Evolutionary conservation across 2,888 invertebrate species (phyloP).

Genomic region (Habroteleia sp.): DNA sequence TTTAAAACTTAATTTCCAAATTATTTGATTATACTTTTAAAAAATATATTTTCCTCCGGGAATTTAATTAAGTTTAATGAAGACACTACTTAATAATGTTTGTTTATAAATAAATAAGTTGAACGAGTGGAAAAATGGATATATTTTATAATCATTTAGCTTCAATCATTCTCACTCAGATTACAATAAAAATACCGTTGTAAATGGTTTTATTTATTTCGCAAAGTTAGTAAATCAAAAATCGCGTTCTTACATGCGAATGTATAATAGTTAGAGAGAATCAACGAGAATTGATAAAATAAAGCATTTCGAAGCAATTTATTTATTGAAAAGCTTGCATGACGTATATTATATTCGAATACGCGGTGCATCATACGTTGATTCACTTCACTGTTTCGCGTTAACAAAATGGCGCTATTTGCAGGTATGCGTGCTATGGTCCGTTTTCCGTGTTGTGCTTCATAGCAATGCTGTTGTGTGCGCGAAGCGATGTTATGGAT

Average conservation of each 20-base stretch:
- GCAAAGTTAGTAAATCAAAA: constrained; percentile 7
- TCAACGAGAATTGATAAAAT: constrained; percentile 24
- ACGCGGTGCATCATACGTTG: constrained; percentile 39
- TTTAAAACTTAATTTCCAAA: no score
- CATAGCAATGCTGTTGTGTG: constrained; percentile 62
- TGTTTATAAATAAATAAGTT: no score
- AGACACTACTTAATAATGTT: no score
- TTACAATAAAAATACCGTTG: not conserved
- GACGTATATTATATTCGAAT: constrained; percentile 52
- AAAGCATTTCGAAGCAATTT: constrained; percentile 38
- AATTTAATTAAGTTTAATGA: no score
- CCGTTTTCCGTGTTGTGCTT: constrained; percentile 47
- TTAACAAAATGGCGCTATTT: constrained; percentile 41
- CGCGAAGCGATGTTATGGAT: constrained; percentile 69
- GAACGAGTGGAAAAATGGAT: no score
- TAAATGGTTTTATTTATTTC: not conserved
- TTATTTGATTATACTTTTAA: no score
- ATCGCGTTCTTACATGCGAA: not conserved
- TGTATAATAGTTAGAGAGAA: constrained; percentile 13
- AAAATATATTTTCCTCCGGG: no score
- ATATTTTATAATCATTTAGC: no score
- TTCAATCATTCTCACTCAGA: no score
- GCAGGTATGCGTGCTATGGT: constrained; percentile 38
- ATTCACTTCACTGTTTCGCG: constrained; percentile 46
- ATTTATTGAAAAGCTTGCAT: constrained; percentile 38